Base-by-base conservation (phyloP, 2,888 invertebrate genomes). In the Hofmannophila pseudospretella region DNA sequence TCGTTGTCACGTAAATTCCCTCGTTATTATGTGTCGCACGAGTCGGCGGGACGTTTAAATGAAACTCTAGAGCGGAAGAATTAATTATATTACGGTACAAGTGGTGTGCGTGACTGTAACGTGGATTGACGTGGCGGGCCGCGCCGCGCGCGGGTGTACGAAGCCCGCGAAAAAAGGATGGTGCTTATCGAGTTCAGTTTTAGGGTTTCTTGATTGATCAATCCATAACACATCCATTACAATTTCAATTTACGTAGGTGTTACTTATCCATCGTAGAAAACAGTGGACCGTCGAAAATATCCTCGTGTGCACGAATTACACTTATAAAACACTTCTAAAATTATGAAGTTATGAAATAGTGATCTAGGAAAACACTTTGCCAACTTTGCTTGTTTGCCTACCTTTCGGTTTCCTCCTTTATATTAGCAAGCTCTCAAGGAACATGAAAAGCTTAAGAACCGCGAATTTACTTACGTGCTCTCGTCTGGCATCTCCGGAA, bases 381-480 rank as follows among this genome's bases (percentile, higher is more conserved):
- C n/a, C n/a, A n/a, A n/a, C n/a, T n/a, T n/a, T n/a, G n/a, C n/a
- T n/a, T n/a, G n/a, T n/a, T n/a, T n/a, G n/a, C n/a, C n/a, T n/a
- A 16, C 16, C 5, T 5, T 16, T 16, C 16, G 5, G 5, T 3
- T 16, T 16, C 3, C 16, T 16, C 16, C 5, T 5, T 16, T 16
- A 16, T 5, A n/a, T 5, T 16, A 16, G 16, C 16, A 16, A 16
- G 5, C n/a, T 23, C 23, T n/a, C 23, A 1, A 23, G 7, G 23
- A 45, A 49, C 49, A 54, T 51, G 58, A 44, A 50, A 48, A 58
- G 52, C 52, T 56, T 51, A 50, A 58, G 62, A 62, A 54, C 16
- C 50, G 55, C 51, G 55, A 52, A 52, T 45, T 56, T 60, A 23
- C 8, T 23, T 23, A 58, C 55, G 57, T 61, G 51, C 55, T 56